Percentiles rank a stretch among this genome's conserved stretches.
Evolutionary conservation across 2,113 vertebrate species (phyloP).

Genomic region (Prionailurus viverrinus): DNA sequence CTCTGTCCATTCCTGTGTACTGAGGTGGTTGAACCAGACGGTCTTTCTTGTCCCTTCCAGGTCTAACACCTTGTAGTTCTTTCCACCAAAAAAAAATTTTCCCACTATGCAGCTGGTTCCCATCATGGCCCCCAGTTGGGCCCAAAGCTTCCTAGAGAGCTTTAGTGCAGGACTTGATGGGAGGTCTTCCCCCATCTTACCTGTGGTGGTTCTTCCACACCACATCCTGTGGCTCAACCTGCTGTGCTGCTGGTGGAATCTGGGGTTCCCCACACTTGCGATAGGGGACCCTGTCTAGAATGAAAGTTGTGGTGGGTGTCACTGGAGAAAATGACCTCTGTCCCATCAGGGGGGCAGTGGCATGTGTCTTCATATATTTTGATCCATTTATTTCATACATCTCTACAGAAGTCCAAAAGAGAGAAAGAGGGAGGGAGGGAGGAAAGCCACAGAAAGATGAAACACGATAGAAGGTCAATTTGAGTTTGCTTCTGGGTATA

Average conservation of each 20-base stretch:
- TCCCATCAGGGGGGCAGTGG: not conserved
- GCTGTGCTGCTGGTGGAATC: not conserved
- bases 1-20: not conserved
- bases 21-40: not conserved
- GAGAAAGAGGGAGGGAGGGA: not conserved
- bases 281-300: not conserved
- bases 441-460: not conserved
- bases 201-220: not conserved
- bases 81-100: not conserved
- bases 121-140: not conserved
- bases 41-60: constrained; percentile 24
- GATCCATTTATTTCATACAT: constrained; percentile 33
- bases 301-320: not conserved
- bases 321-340: not conserved
- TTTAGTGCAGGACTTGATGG: no score
- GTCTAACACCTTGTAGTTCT: not conserved
- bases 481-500: constrained; percentile 38
- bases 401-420: constrained; percentile 9
- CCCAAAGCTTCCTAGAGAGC: not conserved
- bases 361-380: not conserved
- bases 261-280: not conserved
- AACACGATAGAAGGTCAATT: not conserved
- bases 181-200: not conserved
- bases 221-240: not conserved
- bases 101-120: not conserved